A percentile compares a stretch with the other conserved stretches of the same genome.
phyloP scores from a whole-genome alignment of 2,797 vertebrate genomes.

The Clamator glandarius region DNA sequence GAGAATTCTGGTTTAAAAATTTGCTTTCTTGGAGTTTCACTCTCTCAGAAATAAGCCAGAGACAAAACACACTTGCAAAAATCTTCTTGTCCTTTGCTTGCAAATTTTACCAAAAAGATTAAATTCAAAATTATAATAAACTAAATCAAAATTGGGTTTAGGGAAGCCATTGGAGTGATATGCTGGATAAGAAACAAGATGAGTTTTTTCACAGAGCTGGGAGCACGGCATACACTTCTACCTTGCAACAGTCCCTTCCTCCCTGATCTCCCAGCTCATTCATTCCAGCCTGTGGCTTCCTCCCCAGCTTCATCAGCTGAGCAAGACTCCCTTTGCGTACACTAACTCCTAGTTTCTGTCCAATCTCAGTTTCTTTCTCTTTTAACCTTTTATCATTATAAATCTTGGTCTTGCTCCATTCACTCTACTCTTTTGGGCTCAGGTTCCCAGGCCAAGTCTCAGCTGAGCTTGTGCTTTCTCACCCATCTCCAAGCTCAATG shows the following conservation, averaged over 20 bases:
- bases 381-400: not conserved
- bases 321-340: not conserved
- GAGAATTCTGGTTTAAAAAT: not conserved
- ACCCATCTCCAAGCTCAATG: not conserved
- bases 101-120: not conserved
- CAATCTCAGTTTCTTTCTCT: not conserved
- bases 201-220: not conserved
- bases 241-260: not conserved
- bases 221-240: fast-evolving
- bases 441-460: not conserved
- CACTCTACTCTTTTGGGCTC: not conserved
- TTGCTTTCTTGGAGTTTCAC: not conserved
- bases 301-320: not conserved
- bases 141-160: not conserved
- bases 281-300: not conserved
- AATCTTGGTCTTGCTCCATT: not conserved
- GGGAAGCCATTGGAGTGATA: not conserved
- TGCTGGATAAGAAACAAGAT: not conserved
- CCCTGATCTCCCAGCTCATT: not conserved
- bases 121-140: not conserved
- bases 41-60: not conserved
- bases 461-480: not conserved
- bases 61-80: not conserved
- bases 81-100: not conserved
- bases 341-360: not conserved